These are phyloP conservation scores for Leptopterna dolabrata DNA, from an alignment of 2,888 invertebrate species.

Conservation along the genomic window DNA sequence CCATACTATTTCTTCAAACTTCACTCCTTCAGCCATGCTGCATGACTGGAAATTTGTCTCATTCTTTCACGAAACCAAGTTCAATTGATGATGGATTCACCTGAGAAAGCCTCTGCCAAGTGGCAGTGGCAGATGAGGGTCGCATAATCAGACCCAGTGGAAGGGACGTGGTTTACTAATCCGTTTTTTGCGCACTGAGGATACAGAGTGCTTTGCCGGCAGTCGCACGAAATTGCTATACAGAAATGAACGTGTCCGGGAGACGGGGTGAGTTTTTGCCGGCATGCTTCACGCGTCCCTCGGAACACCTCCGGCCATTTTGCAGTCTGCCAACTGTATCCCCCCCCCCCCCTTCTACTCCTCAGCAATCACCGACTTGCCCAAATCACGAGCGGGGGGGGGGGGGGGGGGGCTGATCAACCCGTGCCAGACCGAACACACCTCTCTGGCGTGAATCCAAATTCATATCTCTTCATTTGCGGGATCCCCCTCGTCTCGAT, in stretches of 20 bases:
- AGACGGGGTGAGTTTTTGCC: background rate
- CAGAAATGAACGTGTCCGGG: background rate
- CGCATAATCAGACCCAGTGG: background rate
- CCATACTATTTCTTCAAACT: too few relatives aligned
- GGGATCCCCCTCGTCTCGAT: background rate
- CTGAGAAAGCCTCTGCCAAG: background rate
- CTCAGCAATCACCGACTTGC: background rate
- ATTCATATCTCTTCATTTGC: slow-evolving; percentile 6
- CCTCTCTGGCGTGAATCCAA: background rate
- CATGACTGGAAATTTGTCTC: too few relatives aligned
- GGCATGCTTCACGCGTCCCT: background rate
- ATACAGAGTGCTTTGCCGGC: background rate
- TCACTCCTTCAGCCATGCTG: too few relatives aligned
- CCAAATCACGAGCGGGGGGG: background rate
- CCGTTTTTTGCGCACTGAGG: background rate
- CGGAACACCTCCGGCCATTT: background rate
- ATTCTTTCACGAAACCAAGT: background rate
- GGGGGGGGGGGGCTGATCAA: slow-evolving; percentile 10
- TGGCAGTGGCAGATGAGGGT: background rate
- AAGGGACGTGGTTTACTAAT: background rate
- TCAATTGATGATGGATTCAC: background rate
- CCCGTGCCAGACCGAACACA: background rate
- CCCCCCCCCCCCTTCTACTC: background rate
- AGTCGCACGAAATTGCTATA: background rate
- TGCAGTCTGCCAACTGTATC: background rate